A percentile compares a stretch with the other conserved stretches of the same genome.
Evolutionary conservation across 2,888 invertebrate genomes (phyloP).

Genomic region (Norana najaformis): DNA sequence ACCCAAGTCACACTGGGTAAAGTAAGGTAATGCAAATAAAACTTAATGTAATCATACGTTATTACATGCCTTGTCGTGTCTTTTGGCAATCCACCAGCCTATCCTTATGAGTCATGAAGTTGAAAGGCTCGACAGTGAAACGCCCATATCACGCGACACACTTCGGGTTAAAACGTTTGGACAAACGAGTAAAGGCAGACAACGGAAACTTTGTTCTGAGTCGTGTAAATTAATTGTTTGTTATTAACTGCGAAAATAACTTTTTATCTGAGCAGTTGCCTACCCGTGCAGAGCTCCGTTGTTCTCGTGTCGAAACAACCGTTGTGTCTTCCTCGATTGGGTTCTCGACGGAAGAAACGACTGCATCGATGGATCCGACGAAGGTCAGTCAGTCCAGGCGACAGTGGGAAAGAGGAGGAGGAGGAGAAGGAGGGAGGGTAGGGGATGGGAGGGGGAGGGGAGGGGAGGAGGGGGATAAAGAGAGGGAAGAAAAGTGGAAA

Average conservation of each 20-base stretch:
- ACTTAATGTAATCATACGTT: too few relatives aligned
- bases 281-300: slow-evolving; percentile 7
- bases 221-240: not conserved
- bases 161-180: too few relatives aligned
- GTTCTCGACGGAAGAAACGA: not conserved
- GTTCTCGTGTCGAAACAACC: slow-evolving; percentile 24
- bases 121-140: too few relatives aligned
- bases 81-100: too few relatives aligned
- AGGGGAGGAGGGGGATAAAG: not conserved
- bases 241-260: not conserved
- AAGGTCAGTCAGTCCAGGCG: not conserved
- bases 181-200: too few relatives aligned
- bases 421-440: not conserved
- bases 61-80: too few relatives aligned
- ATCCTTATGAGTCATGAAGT: too few relatives aligned
- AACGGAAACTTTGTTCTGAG: too few relatives aligned
- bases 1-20: too few relatives aligned
- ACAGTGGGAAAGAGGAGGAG: not conserved
- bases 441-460: too few relatives aligned
- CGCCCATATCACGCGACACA: too few relatives aligned
- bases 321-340: not conserved
- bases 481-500: not conserved
- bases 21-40: too few relatives aligned
- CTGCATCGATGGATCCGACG: slow-evolving; percentile 26
- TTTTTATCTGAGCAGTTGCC: not conserved